phyloP scores from a whole-genome alignment of 2,888 invertebrate genomes.

The Daptonema setosum region DNA sequence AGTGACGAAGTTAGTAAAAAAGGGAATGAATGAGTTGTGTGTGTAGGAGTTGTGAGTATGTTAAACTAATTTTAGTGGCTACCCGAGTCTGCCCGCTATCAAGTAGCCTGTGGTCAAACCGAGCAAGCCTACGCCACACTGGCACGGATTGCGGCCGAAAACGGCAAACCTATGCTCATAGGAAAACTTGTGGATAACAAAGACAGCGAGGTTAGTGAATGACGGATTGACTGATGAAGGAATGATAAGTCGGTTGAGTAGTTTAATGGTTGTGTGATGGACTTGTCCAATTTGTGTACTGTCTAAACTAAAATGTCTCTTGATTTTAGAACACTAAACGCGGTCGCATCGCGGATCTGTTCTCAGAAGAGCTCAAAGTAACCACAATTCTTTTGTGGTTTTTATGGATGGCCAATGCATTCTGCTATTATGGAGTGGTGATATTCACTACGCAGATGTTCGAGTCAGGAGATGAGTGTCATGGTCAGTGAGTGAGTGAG shows the following conservation, averaged over 20 bases:
- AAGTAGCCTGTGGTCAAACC: constrained; percentile 61
- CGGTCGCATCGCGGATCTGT: constrained; percentile 26
- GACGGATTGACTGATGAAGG: too few species aligned
- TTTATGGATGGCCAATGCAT: constrained; percentile 69
- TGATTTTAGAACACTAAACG: constrained; percentile 15
- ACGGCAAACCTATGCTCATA: constrained; percentile 63
- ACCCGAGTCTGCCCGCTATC: constrained; percentile 71
- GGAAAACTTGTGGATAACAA: constrained; percentile 59
- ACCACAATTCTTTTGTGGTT: constrained; percentile 75
- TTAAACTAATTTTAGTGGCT: too few species aligned
- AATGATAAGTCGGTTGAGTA: too few species aligned
- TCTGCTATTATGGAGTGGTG: constrained; percentile 81
- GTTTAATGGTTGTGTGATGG: too few species aligned
- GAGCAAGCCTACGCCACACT: constrained; percentile 64
- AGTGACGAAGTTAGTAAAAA: too few species aligned
- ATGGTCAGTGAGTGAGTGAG: constrained; percentile 29
- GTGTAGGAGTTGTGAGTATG: too few species aligned
- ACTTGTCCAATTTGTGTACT: neutral
- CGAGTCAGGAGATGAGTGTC: constrained; percentile 39
- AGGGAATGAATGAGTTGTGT: too few species aligned
- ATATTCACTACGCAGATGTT: constrained; percentile 80
- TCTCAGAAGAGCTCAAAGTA: constrained; percentile 31
- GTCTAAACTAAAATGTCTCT: neutral
- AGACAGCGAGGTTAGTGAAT: neutral
- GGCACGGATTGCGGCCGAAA: constrained; percentile 63